These are phyloP conservation scores for Rattus rattus DNA, from an alignment of 2,113 vertebrate genomes.

Conservation along the genomic window DNA sequence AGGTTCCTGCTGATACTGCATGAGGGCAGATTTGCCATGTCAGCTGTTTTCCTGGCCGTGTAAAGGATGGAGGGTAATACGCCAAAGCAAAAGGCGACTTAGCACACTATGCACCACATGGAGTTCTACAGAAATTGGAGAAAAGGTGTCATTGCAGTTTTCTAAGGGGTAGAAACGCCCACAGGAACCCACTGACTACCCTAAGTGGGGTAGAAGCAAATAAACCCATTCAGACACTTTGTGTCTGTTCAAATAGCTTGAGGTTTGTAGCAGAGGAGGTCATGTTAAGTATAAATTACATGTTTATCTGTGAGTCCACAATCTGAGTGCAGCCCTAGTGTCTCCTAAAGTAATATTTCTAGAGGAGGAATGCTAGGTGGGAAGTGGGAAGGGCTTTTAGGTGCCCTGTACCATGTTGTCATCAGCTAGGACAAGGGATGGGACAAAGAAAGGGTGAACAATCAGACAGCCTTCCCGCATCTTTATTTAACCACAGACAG, in stretches of 20 bases:
- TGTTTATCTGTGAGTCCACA: conserved; percentile 43
- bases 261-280: conserved; percentile 1
- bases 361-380: background rate
- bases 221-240: background rate
- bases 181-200: background rate
- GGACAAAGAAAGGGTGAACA: background rate
- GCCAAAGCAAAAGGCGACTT: background rate
- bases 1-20: background rate
- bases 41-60: background rate
- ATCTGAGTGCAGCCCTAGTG: background rate
- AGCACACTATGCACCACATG: background rate
- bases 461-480: background rate
- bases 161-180: background rate
- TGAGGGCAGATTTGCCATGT: background rate
- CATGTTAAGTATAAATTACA: background rate
- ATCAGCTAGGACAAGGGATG: background rate
- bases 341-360: conserved; percentile 56
- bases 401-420: background rate
- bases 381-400: background rate
- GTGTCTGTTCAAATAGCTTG: background rate
- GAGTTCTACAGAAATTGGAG: background rate
- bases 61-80: background rate
- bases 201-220: background rate
- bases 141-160: background rate
- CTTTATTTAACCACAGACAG: conserved; percentile 4